Evolutionary conservation across 2,113 vertebrate genomes (phyloP), one percentile per base, ranked within the genome.

Genomic region (Abramis brama): DNA sequence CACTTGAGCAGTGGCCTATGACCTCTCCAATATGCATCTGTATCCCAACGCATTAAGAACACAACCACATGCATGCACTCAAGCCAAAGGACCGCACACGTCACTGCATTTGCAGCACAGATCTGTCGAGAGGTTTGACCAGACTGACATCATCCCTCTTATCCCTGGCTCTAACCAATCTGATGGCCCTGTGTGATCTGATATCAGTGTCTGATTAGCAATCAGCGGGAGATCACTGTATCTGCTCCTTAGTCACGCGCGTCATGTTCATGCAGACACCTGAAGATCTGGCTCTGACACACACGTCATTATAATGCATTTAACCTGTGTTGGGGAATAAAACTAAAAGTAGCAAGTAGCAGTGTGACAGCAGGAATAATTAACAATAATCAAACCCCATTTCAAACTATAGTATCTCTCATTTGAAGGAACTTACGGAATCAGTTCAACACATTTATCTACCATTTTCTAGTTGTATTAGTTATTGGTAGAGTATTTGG

Each of bases 161-260:
- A 85, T 77, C 47, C 80, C 88, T 76, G 74, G 68, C 84, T 88
- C 57, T 75, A 83, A 36, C 84, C 83, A 85, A 88, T 88, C 86
- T 87, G 84, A 83, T 84, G 83, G 86, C 86, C 88, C 75, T 55
- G 57, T n/a, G 52, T 86, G 79, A 88, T 85, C 87, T 74, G 75
- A 88, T 89, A 86, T 89, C 86, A 83, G 57, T 68, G 73, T 80
- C 81, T 87, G 86, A 87, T 89, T 87, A 86, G 79, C 88, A 89
- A 86, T 87, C 88, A 89, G 88, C 60, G 57, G 75, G 79, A 59
- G 52, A n/a, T 33, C 36, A 45, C 84, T 77, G 45, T 76, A 66
- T 57, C 75, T 83, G 75, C 73, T 79, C 19, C 77, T 87, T 82
- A 73, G 80, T 73, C 79, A 85, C 55, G 68, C 27, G 5, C 17